These are phyloP conservation scores for Chrysemys picta DNA, from an alignment of 2,113 vertebrate species.

Conservation along the genomic window DNA sequence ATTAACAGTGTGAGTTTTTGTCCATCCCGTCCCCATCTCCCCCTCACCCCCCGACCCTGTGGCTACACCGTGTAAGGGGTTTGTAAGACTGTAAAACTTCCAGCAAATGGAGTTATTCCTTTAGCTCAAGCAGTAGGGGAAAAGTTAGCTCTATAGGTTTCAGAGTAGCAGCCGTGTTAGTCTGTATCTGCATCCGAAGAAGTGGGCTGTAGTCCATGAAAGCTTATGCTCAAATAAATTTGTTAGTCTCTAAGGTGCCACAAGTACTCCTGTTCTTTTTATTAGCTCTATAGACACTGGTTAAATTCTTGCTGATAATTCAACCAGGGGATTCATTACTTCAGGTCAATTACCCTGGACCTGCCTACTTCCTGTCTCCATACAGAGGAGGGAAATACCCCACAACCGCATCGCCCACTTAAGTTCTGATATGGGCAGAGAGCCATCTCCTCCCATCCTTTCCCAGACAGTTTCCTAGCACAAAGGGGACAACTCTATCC, in stretches of 20 bases:
- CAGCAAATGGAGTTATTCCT: background rate
- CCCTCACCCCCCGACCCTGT: background rate
- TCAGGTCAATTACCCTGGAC: background rate
- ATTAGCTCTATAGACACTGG: background rate
- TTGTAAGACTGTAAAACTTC: background rate
- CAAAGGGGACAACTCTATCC: background rate
- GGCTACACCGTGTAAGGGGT: background rate
- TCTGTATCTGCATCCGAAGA: no score
- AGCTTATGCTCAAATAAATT: no score
- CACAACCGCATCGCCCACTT: background rate
- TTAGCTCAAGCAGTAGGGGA: accelerated
- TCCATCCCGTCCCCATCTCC: background rate
- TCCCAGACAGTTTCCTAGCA: background rate
- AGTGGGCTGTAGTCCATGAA: no score
- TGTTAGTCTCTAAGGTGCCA: no score
- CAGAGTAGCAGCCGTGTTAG: no score
- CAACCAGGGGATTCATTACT: background rate
- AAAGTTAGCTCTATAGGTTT: background rate
- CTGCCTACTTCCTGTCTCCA: background rate
- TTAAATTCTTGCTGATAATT: background rate
- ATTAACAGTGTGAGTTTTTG: background rate
- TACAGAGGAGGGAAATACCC: background rate
- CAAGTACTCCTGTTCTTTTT: no score
- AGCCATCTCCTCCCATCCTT: background rate
- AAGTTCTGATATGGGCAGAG: background rate